These are phyloP conservation scores for Malthinus seriepunctatus DNA, from an alignment of 2,888 invertebrate species.

Conservation along the genomic window DNA sequence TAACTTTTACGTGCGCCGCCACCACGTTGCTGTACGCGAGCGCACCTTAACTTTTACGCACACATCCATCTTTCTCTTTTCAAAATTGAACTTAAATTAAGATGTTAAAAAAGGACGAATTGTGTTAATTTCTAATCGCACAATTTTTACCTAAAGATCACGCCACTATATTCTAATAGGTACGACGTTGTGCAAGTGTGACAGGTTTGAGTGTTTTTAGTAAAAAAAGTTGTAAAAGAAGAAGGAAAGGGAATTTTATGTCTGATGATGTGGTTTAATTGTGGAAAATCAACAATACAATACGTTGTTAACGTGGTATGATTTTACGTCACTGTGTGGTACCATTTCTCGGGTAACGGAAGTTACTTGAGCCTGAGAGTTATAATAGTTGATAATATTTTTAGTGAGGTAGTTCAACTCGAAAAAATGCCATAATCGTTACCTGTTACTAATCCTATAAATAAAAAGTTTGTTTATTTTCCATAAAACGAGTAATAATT, in stretches of 20 bases:
- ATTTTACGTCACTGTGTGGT: slow-evolving; percentile 7
- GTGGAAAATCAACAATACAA: background rate
- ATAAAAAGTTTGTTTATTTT: too few species aligned
- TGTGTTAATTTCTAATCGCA: slow-evolving; percentile 2
- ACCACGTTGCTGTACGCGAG: slow-evolving; percentile 28
- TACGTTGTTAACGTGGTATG: background rate
- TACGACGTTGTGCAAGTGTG: background rate
- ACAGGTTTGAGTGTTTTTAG: too few species aligned
- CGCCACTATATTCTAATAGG: slow-evolving; percentile 25
- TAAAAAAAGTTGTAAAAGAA: too few species aligned
- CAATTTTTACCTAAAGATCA: slow-evolving; percentile 22
- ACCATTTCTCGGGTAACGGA: background rate
- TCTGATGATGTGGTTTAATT: background rate
- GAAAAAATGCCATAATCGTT: too few species aligned
- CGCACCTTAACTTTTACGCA: slow-evolving; percentile 17
- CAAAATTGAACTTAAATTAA: background rate
- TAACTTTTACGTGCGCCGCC: slow-evolving; percentile 18
- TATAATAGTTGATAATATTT: too few species aligned
- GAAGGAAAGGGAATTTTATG: background rate
- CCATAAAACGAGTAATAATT: too few species aligned
- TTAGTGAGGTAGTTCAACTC: too few species aligned
- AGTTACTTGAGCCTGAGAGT: background rate
- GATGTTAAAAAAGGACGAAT: background rate
- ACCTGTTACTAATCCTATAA: too few species aligned
- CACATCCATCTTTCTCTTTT: slow-evolving; percentile 4